Conservation (phyloP, 2,888 invertebrate species). For the Nysson spinosus region DNA sequence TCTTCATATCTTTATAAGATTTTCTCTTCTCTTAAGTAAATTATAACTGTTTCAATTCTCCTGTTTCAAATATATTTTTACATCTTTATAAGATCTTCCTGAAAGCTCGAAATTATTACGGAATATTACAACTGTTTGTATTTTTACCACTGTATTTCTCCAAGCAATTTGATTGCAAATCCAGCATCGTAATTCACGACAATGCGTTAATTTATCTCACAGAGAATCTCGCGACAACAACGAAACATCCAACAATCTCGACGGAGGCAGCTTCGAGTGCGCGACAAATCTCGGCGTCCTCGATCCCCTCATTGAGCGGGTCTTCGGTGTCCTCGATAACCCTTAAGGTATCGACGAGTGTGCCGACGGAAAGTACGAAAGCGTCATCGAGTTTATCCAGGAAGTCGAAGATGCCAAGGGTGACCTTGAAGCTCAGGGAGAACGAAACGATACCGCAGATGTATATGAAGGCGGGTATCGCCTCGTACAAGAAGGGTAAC, state of each 20-base stretch:
- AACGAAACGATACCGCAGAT: conserved; percentile 71
- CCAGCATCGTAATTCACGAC: too few species aligned
- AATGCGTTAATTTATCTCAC: neutral
- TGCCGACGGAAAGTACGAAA: conserved; percentile 21
- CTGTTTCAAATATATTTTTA: too few species aligned
- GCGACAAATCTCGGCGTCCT: conserved; percentile 18
- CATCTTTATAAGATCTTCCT: too few species aligned
- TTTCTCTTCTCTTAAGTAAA: too few species aligned
- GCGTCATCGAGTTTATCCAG: conserved; percentile 12
- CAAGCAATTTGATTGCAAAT: too few species aligned
- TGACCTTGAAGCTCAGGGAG: conserved; percentile 65
- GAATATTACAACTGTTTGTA: too few species aligned
- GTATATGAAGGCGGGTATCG: conserved; percentile 70
- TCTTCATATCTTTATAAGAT: too few species aligned
- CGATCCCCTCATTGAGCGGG: neutral
- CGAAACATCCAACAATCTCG: conserved; percentile 24
- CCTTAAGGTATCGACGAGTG: conserved; percentile 12
- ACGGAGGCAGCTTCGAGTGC: conserved; percentile 21
- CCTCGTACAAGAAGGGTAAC: conserved; percentile 71
- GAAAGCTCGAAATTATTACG: too few species aligned
- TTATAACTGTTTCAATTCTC: too few species aligned
- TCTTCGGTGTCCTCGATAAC: conserved; percentile 15
- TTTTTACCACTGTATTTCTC: too few species aligned
- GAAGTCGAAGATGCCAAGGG: conserved; percentile 62
- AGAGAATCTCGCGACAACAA: conserved; percentile 29